These are phyloP conservation scores for Rhodophaea formosa DNA, from an alignment of 2,888 invertebrate species.

Conservation along the genomic window DNA sequence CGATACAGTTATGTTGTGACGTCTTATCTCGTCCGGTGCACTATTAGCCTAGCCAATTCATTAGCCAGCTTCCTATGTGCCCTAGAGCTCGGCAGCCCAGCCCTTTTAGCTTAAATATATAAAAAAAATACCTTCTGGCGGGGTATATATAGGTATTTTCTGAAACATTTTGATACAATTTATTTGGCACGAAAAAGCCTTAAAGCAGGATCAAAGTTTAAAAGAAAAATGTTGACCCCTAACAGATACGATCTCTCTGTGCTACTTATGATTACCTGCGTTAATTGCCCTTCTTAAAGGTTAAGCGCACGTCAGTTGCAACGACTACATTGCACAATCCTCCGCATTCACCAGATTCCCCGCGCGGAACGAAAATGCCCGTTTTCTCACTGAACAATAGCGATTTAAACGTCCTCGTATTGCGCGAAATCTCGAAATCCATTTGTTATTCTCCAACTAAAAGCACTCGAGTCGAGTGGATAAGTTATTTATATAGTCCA, in stretches of 20 bases:
- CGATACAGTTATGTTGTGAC: slow-evolving; percentile 74
- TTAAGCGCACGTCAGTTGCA: slow-evolving; percentile 44
- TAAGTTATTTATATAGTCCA: slow-evolving; percentile 61
- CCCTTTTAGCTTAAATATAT: too few species aligned
- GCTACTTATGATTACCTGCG: slow-evolving; percentile 43
- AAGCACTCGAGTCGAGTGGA: slow-evolving; percentile 37
- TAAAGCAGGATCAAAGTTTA: too few species aligned
- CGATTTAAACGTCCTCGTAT: slow-evolving; percentile 43
- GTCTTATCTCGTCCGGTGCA: slow-evolving; percentile 60
- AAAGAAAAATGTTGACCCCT: too few species aligned
- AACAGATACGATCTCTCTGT: too few species aligned
- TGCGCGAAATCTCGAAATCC: slow-evolving; percentile 46
- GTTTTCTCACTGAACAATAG: slow-evolving; percentile 56
- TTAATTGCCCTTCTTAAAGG: slow-evolving; percentile 62
- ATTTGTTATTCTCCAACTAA: slow-evolving; percentile 35
- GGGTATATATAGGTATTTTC: too few species aligned
- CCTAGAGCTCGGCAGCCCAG: slow-evolving; percentile 37
- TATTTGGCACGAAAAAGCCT: too few species aligned
- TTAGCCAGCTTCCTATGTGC: slow-evolving; percentile 37
- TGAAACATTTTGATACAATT: too few species aligned
- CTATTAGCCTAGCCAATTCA: slow-evolving; percentile 59
- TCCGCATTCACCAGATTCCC: slow-evolving; percentile 45
- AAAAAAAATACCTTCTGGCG: too few species aligned
- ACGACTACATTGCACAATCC: slow-evolving; percentile 50
- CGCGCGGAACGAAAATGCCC: slow-evolving; percentile 49